phyloP scores from a whole-genome alignment of 2,888 invertebrate genomes.

The Microctonus hyperodae region DNA sequence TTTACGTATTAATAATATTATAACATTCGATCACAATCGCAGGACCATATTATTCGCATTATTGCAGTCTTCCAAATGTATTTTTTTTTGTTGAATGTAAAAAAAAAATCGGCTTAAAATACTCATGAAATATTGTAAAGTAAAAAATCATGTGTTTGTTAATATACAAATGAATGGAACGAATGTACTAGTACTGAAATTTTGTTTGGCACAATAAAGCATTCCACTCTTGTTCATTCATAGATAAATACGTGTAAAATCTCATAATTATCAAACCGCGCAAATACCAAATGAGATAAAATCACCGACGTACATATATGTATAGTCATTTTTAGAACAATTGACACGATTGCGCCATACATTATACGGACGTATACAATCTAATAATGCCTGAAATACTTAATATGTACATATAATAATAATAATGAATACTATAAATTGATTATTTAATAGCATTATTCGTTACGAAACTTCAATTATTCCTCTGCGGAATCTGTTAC shows the following conservation, averaged over 20 bases:
- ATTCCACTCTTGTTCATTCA: slow-evolving; percentile 24
- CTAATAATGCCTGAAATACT: slow-evolving; percentile 13
- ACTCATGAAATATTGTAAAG: slow-evolving; percentile 14
- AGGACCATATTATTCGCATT: neutral
- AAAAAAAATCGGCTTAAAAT: slow-evolving; percentile 2
- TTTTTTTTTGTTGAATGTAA: neutral
- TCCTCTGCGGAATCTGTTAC: neutral
- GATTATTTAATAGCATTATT: neutral
- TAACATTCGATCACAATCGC: neutral
- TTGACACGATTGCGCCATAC: slow-evolving; percentile 1
- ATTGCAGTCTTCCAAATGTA: neutral
- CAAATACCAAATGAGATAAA: neutral
- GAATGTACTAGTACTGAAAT: slow-evolving; percentile 14
- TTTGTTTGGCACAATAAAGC: slow-evolving; percentile 25
- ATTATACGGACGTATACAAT: neutral
- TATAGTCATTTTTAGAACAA: neutral
- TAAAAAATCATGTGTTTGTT: slow-evolving; percentile 13
- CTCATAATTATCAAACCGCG: neutral
- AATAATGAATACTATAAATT: neutral
- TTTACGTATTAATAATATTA: neutral
- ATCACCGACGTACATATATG: neutral
- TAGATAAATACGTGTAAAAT: slow-evolving; percentile 17
- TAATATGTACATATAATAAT: slow-evolving; percentile 18
- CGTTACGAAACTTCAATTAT: neutral
- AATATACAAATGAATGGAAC: slow-evolving; percentile 5